These are phyloP conservation scores for Cephalopholis sonnerati DNA, from an alignment of 2,113 vertebrate genomes.

Conservation along the genomic window DNA sequence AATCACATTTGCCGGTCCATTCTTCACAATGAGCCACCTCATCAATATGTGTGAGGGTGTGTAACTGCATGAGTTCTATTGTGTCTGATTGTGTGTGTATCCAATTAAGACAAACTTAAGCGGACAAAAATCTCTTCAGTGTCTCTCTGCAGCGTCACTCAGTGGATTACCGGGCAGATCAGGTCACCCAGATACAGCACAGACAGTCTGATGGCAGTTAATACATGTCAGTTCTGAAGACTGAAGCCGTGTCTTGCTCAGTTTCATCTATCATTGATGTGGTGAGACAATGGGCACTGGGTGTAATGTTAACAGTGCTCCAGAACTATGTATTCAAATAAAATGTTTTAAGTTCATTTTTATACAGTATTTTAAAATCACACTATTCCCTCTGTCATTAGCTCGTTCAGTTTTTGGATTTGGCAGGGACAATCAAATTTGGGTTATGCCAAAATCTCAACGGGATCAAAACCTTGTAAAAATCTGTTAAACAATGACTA, in stretches of 20 bases:
- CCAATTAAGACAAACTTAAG: neutral
- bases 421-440: neutral
- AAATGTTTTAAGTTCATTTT: neutral
- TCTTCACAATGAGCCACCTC: neutral
- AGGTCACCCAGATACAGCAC: neutral
- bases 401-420: too few relatives aligned
- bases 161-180: conserved; percentile 5
- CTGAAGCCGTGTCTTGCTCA: neutral
- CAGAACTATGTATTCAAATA: neutral
- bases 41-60: neutral
- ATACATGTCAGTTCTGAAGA: neutral
- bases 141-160: neutral
- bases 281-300: neutral
- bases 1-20: neutral
- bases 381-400: neutral
- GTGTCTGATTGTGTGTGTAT: neutral
- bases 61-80: neutral
- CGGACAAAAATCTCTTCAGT: neutral
- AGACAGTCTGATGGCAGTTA: neutral
- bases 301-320: neutral
- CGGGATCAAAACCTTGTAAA: neutral
- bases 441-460: neutral
- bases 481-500: neutral
- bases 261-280: neutral
- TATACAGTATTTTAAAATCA: neutral